phyloP scores from a whole-genome alignment of 2,797 vertebrate genomes.

The Miichthys miiuy region DNA sequence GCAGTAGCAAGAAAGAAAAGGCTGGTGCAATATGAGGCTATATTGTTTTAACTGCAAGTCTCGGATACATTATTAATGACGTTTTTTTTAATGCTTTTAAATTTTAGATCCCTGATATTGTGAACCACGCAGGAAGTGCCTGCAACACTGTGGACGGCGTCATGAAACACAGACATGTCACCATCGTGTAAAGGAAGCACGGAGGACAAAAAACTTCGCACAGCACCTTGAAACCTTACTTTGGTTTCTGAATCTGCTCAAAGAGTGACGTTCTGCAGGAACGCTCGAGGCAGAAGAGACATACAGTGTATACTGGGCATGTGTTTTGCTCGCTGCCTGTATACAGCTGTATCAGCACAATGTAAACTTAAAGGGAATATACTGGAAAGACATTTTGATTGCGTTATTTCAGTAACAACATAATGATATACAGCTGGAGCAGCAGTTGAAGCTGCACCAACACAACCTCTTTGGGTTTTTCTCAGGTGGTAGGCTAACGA shows the following conservation, averaged over 20 bases:
- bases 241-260: background rate
- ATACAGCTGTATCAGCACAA: background rate
- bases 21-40: background rate
- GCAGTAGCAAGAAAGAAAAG: background rate
- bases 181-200: slow-evolving; percentile 75
- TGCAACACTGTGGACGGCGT: slow-evolving; percentile 2
- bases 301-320: background rate
- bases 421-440: background rate
- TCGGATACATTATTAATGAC: background rate
- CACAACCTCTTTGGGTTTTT: background rate
- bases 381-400: background rate
- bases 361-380: background rate
- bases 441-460: background rate
- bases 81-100: slow-evolving; percentile 3
- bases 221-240: background rate
- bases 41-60: slow-evolving; percentile 6
- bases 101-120: slow-evolving; percentile 52
- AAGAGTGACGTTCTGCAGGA: background rate
- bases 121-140: slow-evolving; percentile 27
- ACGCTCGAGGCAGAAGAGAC: background rate
- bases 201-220: slow-evolving; percentile 11
- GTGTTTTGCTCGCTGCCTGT: background rate
- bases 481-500: background rate
- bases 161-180: slow-evolving; percentile 82
- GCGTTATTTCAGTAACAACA: background rate